These are phyloP conservation scores for Brienomyrus longianalis DNA, from an alignment of 2,113 vertebrate species.

Conservation along the genomic window DNA sequence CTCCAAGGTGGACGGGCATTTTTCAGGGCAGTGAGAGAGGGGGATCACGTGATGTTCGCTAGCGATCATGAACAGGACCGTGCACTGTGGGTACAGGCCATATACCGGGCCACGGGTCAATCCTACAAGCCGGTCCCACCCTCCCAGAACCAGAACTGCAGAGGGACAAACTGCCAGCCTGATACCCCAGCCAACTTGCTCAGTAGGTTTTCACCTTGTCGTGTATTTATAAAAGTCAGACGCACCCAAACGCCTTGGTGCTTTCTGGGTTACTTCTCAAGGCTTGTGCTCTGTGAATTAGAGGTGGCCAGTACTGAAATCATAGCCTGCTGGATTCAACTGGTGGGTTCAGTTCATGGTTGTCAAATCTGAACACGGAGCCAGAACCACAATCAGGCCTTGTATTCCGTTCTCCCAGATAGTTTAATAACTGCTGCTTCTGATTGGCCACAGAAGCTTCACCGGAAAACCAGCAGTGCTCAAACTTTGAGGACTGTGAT, in stretches of 20 bases:
- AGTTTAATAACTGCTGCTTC: too few relatives aligned
- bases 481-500: too few relatives aligned
- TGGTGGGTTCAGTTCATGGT: neutral
- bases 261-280: neutral
- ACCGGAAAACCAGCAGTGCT: too few relatives aligned
- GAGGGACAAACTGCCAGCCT: constrained; percentile 61
- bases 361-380: neutral
- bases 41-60: constrained; percentile 85
- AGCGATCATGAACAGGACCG: constrained; percentile 89
- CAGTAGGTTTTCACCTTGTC: constrained; percentile 63
- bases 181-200: constrained; percentile 62
- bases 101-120: constrained; percentile 94
- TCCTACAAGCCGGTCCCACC: constrained; percentile 85
- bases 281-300: neutral
- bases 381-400: neutral
- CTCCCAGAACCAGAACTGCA: constrained; percentile 67
- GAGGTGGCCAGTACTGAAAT: neutral
- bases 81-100: constrained; percentile 89
- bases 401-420: too few relatives aligned
- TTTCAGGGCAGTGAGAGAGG: constrained; percentile 92
- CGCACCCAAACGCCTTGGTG: neutral
- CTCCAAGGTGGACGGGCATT: constrained; percentile 84
- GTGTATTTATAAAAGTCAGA: neutral
- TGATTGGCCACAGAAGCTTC: too few relatives aligned
- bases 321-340: neutral